Base-by-base conservation (phyloP, 2,797 vertebrate species). In the Eleutherodactylus coqui region DNA sequence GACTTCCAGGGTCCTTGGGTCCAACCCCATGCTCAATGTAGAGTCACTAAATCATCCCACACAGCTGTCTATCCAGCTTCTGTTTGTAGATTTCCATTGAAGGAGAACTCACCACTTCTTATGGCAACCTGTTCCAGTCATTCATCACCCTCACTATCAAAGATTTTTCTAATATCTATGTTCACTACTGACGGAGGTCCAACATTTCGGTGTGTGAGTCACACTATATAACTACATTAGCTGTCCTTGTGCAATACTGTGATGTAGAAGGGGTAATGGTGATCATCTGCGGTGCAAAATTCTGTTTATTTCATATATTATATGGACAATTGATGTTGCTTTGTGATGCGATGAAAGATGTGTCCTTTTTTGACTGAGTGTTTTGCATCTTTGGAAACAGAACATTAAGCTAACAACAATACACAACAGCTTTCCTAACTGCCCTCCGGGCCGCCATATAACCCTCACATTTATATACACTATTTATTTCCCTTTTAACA, bases 341-440 rank as follows among this genome's bases (percentile, higher is more conserved):
- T 5, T 27, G 4, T 27, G 24, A 73, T 16, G 38, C 4, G 4
- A 45, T 14, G 24, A 10, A 73, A 5, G 24, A 45, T 43, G 13
- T 45, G 38, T n/a, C 38, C 14, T 0, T 43, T 43, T 73, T 73
- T 72, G 24, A n/a, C 13, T 24, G 27, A 64, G 70, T 76, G 43
- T 43, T 69, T 82, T 51, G 62, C 67, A 16, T 38, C 80, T 49
- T 73, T 83, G 49, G 81, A n/a, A 84, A 84, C 38, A 32, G 38
- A 24, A n/a, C 16, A 16, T 84, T 51, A 45, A 53, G 69, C 21
- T 75, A 11, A 36, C 32, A 62, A 34, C 47, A 21, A 43, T 36
- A 38, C 34, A 67, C 13, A n/a, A 38, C 27, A 17, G 3, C 64
- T 82, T 51, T 69, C 16, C 21, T 34, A 14, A 60, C 5, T 5